Evolutionary conservation across 2,797 vertebrate genomes (phyloP).

Genomic region (Siniperca obscura): DNA sequence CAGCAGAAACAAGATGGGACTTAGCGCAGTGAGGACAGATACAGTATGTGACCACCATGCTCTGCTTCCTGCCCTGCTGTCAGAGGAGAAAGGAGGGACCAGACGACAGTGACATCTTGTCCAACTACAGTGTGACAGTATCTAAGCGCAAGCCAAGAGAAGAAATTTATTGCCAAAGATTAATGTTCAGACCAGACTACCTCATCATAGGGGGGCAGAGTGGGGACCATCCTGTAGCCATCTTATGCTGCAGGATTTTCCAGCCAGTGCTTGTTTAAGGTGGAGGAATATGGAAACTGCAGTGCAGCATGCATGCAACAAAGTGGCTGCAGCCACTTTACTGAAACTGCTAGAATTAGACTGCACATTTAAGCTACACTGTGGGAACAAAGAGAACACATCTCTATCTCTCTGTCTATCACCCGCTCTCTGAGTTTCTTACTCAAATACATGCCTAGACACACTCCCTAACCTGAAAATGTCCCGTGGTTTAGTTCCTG

Average conservation of each 20-base stretch:
- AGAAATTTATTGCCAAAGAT: slow-evolving; percentile 16
- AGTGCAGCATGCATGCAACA: slow-evolving; percentile 67
- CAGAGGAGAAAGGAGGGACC: background rate
- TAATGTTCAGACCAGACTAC: slow-evolving; percentile 21
- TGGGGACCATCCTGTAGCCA: background rate
- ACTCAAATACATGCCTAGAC: background rate
- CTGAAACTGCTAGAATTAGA: slow-evolving; percentile 38
- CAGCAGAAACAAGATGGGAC: background rate
- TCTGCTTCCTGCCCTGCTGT: slow-evolving; percentile 11
- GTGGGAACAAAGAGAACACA: slow-evolving; percentile 30
- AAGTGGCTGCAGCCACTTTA: slow-evolving; percentile 44
- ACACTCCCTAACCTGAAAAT: slow-evolving; percentile 30
- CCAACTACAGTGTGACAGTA: background rate
- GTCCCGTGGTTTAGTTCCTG: slow-evolving; percentile 24
- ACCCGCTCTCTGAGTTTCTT: background rate
- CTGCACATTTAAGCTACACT: slow-evolving; percentile 29
- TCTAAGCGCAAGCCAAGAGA: slow-evolving; percentile 2
- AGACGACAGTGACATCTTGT: slow-evolving; percentile 14
- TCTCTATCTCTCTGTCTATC: background rate
- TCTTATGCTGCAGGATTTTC: slow-evolving; percentile 46
- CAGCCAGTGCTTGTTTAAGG: slow-evolving; percentile 34
- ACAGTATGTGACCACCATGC: background rate
- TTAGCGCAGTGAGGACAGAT: slow-evolving; percentile 4
- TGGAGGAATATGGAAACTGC: slow-evolving; percentile 55
- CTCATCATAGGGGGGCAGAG: slow-evolving; percentile 15